Evolutionary conservation across 2,888 invertebrate species (phyloP), one percentile per base, ranked within the genome.

Genomic region (Conistra vaccinii): DNA sequence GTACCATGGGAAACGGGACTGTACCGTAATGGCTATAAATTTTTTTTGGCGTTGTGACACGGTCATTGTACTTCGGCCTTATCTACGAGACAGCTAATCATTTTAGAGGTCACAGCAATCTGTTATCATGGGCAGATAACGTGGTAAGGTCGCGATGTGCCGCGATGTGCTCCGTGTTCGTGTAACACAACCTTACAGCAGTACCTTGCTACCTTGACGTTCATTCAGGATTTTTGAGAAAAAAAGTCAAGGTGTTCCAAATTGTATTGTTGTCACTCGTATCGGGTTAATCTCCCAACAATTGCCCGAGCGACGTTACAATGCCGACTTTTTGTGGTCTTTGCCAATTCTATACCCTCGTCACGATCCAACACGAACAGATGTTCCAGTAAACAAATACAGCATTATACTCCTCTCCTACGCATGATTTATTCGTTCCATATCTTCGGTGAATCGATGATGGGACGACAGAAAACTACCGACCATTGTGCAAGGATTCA

Each of bases 281-380:
- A 94, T 95, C 96, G 95, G 96, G 95, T 96, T 96, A 95, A 96
- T 96, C 95, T 95, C 92, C 88, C 89, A 89, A 94, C 95, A 94
- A 94, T 94, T 82, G 92, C 93, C 93, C 92, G 92, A 90, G 86
- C 89, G 87, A 88, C 82, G 89, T 87, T 92, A 95, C 94, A 95
- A 95, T 93, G 90, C 88, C 84, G 79, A 82, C 81, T 87, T 94
- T 95, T 95, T 95, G 92, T 92, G 81, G 82, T 89, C 78, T 89
- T 93, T 90, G 94, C 95, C 93, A 93, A 93, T 94, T 93, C 90
- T 90, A 88, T 82, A 92, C 92, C 92, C 90, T 92, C 91, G 85
- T 89, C 88, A 82, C 80, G 71, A 85, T 74, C 75, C 74, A 88
- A 88, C 90, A 89, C 87, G 92, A 90, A 91, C 96, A 96, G 96